Conservation (phyloP, 2,888 invertebrate species). For the Deilephila porcellus region DNA sequence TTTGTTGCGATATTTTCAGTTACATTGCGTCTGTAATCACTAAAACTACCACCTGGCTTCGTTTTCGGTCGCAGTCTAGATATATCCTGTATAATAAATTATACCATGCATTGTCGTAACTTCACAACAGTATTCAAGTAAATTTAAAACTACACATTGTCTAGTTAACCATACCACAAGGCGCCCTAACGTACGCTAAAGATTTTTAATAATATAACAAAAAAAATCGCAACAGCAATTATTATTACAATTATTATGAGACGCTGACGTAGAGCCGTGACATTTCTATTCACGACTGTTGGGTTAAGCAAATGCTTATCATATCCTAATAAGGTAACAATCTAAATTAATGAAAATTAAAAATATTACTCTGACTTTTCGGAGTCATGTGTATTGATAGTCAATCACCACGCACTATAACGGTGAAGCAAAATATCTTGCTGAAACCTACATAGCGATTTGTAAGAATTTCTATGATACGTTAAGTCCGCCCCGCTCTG, state of each 20-base stretch:
- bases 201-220: slow-evolving; percentile 41
- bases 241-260: slow-evolving; percentile 35
- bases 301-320: not conserved
- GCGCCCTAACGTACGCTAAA: slow-evolving; percentile 40
- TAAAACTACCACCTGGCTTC: no score
- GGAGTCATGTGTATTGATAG: no score
- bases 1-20: no score
- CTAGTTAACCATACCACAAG: slow-evolving; percentile 54
- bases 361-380: no score
- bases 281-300: not conserved
- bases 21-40: no score
- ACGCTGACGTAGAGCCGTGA: slow-evolving; percentile 41
- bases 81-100: not conserved
- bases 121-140: slow-evolving; percentile 54
- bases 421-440: no score
- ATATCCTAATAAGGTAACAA: no score
- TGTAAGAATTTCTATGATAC: no score
- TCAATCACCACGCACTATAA: no score
- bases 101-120: slow-evolving; percentile 40
- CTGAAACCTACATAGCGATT: no score
- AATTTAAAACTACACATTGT: slow-evolving; percentile 48
- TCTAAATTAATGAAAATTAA: not conserved
- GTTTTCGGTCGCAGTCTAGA: no score
- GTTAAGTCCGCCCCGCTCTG: no score
- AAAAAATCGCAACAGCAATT: slow-evolving; percentile 61